Conservation (phyloP, 2,888 invertebrate genomes). For the Laspeyria flexula region DNA sequence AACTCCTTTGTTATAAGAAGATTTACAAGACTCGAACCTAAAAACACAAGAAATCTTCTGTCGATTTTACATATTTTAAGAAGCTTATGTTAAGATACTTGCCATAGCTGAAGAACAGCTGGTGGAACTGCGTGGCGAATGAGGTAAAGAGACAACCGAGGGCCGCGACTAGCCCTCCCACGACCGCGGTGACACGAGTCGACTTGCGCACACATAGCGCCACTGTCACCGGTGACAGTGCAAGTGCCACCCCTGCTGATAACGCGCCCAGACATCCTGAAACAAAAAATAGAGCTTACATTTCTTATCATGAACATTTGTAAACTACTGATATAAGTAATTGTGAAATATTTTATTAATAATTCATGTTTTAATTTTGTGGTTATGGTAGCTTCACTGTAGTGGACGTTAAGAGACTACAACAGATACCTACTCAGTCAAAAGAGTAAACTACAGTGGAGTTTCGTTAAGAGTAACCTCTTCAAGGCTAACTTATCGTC, state of each 20-base stretch:
- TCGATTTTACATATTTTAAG: neutral
- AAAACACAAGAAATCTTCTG: neutral
- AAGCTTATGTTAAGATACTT: conserved; percentile 25
- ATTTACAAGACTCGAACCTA: too few relatives aligned
- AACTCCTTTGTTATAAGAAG: too few relatives aligned
- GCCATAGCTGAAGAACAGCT: conserved; percentile 94
- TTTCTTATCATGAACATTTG: too few relatives aligned
- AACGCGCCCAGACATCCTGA: conserved; percentile 94
- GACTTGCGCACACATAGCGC: conserved; percentile 94
- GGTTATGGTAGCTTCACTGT: too few relatives aligned
- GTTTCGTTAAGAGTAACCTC: too few relatives aligned
- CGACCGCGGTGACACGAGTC: conserved; percentile 94
- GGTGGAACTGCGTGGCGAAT: conserved; percentile 95
- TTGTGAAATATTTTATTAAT: too few relatives aligned
- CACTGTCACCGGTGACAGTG: conserved; percentile 93
- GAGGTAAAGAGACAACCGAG: conserved; percentile 95
- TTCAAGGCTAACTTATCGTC: too few relatives aligned
- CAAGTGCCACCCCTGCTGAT: conserved; percentile 91
- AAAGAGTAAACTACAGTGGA: too few relatives aligned
- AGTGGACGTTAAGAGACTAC: too few relatives aligned
- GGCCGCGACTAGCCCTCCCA: conserved; percentile 94
- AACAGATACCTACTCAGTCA: too few relatives aligned
- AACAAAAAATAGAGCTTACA: conserved; percentile 55
- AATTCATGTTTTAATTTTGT: too few relatives aligned
- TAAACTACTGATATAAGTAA: too few relatives aligned